These are phyloP conservation scores for Tupaia chinensis DNA, from an alignment of 2,113 vertebrate genomes.

Conservation along the genomic window DNA sequence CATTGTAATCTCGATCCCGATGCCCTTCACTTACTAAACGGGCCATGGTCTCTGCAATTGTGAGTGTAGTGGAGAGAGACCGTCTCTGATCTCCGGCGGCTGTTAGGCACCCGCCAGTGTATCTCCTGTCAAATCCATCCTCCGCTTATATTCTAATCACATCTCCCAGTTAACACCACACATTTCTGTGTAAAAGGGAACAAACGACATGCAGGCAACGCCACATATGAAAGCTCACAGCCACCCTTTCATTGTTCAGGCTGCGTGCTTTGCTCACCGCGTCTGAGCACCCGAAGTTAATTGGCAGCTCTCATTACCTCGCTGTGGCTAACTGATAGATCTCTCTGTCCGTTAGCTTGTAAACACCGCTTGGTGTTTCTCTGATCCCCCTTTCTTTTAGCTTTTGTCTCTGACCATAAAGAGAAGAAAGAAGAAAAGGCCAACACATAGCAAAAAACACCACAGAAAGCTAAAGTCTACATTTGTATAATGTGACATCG, in stretches of 20 bases:
- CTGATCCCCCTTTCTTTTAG: slow-evolving; percentile 9
- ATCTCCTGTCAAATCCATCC: background rate
- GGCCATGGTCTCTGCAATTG: background rate
- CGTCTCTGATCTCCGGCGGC: background rate
- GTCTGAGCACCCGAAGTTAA: slow-evolving; percentile 14
- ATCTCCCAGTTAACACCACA: background rate
- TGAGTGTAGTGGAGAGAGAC: slow-evolving; percentile 1
- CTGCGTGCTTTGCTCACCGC: background rate
- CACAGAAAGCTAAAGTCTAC: background rate
- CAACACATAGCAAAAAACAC: background rate
- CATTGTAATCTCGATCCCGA: rapidly evolving
- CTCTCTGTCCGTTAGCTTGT: slow-evolving; percentile 3
- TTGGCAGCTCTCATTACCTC: slow-evolving; percentile 42
- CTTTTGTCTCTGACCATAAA: background rate
- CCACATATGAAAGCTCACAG: background rate
- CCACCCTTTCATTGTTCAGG: background rate
- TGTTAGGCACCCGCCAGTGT: background rate
- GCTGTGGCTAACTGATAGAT: slow-evolving; percentile 3
- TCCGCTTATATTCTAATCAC: background rate
- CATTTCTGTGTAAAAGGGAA: background rate
- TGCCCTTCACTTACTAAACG: background rate
- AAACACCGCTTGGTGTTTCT: slow-evolving; percentile 29
- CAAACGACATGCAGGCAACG: background rate
- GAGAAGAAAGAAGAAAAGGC: background rate
- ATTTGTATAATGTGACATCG: background rate